A percentile compares a stretch with the other conserved stretches of the same genome.
These are phyloP conservation scores for Fulica atra DNA, from an alignment of 2,113 vertebrate species.

Conservation along the genomic window DNA sequence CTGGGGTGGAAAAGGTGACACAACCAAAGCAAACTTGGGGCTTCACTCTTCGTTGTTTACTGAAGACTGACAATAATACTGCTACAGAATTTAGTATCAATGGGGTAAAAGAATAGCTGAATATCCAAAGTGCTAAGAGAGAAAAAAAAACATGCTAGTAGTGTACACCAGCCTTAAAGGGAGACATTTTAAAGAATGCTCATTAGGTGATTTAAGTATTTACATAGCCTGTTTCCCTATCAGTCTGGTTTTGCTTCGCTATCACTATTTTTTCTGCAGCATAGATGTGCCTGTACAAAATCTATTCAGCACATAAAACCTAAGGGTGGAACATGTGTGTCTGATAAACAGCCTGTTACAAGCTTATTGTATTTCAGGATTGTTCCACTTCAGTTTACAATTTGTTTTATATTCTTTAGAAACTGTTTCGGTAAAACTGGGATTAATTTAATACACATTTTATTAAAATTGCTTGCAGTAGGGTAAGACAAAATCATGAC, in stretches of 20 bases:
- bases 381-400: conserved; percentile 20
- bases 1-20: background rate
- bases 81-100: background rate
- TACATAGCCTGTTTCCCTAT: background rate
- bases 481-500: background rate
- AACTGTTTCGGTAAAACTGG: background rate
- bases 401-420: conserved; percentile 32
- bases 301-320: background rate
- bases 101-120: background rate
- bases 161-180: background rate
- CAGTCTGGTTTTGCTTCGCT: background rate
- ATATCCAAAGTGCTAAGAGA: background rate
- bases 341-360: conserved; percentile 21
- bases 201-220: background rate
- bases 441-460: conserved; percentile 37
- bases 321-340: background rate
- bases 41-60: background rate
- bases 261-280: background rate
- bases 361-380: conserved; percentile 12
- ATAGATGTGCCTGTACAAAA: background rate
- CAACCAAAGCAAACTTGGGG: background rate
- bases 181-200: background rate
- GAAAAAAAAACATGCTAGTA: background rate
- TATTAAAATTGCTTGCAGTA: conserved; percentile 18
- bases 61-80: background rate